These are phyloP conservation scores for Etheostoma perlongum DNA, from an alignment of 2,797 vertebrate species.

Conservation along the genomic window DNA sequence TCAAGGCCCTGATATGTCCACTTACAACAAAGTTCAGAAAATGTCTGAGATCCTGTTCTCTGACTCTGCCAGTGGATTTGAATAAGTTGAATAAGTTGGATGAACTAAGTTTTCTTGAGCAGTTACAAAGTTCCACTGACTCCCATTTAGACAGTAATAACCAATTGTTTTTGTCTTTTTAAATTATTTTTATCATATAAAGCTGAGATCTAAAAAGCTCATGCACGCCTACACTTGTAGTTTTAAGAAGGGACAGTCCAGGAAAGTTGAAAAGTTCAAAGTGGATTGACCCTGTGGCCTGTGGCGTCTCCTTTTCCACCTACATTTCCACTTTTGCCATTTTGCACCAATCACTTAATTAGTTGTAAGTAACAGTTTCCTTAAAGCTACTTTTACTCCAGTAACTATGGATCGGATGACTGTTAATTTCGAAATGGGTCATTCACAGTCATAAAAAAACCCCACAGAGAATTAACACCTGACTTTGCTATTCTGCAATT, in stretches of 20 bases:
- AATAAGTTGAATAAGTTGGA: background rate
- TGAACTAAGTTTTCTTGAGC: slow-evolving; percentile 5
- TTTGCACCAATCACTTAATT: background rate
- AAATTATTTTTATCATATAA: background rate
- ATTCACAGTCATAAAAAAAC: background rate
- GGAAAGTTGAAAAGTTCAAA: background rate
- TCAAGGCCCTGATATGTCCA: background rate
- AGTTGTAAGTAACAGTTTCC: background rate
- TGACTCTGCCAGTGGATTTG: background rate
- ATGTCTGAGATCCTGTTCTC: slow-evolving; percentile 12
- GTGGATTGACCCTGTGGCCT: background rate
- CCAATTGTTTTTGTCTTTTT: background rate
- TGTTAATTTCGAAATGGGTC: background rate
- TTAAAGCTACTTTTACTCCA: background rate
- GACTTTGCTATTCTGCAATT: background rate
- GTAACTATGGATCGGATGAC: background rate
- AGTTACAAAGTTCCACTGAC: background rate
- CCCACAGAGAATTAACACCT: slow-evolving; percentile 6
- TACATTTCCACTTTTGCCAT: background rate
- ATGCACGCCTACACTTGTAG: background rate
- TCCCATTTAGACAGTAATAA: background rate
- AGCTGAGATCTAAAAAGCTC: background rate
- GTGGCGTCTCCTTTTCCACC: background rate
- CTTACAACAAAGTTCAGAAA: background rate
- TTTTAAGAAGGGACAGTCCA: background rate